Evolutionary conservation across 1,140 invertebrate genomes (phyloP), one percentile per base, ranked within the genome.

Genomic region (Psix sp.): DNA sequence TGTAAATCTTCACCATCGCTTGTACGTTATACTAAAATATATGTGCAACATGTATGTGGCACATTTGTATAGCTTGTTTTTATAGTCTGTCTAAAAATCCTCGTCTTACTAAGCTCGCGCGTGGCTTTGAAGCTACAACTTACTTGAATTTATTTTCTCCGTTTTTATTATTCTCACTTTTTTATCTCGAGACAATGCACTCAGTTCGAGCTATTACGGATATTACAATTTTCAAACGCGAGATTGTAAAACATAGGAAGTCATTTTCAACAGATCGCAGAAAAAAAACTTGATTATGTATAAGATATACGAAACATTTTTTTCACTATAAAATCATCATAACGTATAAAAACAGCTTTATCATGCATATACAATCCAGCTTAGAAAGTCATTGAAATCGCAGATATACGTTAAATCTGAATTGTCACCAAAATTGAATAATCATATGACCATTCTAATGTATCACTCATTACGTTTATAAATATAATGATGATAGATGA

Each of bases 21-120:
- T n/a, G n/a, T n/a, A n/a, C n/a, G n/a, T n/a, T 29, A 49, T 33
- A 33, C 40, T 38, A 31, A 40, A 46, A 46, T 67, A 57, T 51
- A 57, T 68, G 46, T 40, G 35, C 26, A 46, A 52, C 65, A 68
- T 68, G 49, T 59, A 59, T 26, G 35, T 16, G 16, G 49, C 38
- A 45, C 65, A 59, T 56, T 51, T 68, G 57, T 68, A 68, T 59
- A 51, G 15, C 45, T 51, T 57, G 52, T 59, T 68, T 66, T 68
- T 68, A 68, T 68, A 51, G 51, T 59, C 52, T 46, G 51, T 68
- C 54, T 59, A 10, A 68, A 66, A 68, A 68, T 45, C 51, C 52
- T 57, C 36, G 31, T 39, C 33, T 42, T 36, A 46, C 62, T 35
- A 68, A 29, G 39, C 45, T 52, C 31, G 15, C 14, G 33, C 20